Conservation (phyloP, 1,140 invertebrate species). For the Cyclargus thomasi region DNA sequence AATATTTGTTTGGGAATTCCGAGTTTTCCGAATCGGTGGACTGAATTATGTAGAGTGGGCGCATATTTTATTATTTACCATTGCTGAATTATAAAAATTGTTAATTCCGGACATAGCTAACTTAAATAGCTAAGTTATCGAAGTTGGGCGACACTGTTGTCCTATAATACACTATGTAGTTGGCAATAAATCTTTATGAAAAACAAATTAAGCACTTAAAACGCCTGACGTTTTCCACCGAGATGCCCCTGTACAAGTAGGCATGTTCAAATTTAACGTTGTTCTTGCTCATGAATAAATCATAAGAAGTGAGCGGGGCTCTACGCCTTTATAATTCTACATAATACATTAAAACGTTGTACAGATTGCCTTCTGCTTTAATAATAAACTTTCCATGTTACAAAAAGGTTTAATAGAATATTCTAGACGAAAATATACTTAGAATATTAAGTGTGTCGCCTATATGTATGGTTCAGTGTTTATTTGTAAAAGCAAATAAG, state of each 20-base stretch:
- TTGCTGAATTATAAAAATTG: not conserved
- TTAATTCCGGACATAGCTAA: not conserved
- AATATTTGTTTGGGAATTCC: conserved; percentile 65
- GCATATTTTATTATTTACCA: not conserved
- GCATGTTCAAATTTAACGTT: conserved; percentile 69
- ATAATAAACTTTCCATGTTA: conserved; percentile 48
- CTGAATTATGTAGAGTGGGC: conserved; percentile 37
- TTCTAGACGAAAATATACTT: conserved; percentile 20
- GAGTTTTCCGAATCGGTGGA: conserved; percentile 31
- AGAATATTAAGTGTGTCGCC: not conserved
- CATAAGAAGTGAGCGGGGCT: conserved; percentile 67
- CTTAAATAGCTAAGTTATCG: too few relatives aligned
- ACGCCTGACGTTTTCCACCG: conserved; percentile 57
- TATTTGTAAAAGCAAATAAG: not conserved
- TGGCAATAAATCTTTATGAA: conserved; percentile 52
- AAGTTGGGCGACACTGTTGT: too few relatives aligned
- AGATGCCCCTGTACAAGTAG: conserved; percentile 54
- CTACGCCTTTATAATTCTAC: conserved; percentile 71
- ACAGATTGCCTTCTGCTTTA: conserved; percentile 70
- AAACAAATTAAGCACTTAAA: conserved; percentile 60
- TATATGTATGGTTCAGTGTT: too few relatives aligned
- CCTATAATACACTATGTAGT: conserved; percentile 2
- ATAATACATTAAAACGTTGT: conserved; percentile 72
- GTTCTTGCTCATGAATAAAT: conserved; percentile 71
- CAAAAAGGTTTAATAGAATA: conserved; percentile 40